These are phyloP conservation scores for Caenorhabditis imperialis DNA, from an alignment of 2,888 invertebrate genomes.

Conservation along the genomic window DNA sequence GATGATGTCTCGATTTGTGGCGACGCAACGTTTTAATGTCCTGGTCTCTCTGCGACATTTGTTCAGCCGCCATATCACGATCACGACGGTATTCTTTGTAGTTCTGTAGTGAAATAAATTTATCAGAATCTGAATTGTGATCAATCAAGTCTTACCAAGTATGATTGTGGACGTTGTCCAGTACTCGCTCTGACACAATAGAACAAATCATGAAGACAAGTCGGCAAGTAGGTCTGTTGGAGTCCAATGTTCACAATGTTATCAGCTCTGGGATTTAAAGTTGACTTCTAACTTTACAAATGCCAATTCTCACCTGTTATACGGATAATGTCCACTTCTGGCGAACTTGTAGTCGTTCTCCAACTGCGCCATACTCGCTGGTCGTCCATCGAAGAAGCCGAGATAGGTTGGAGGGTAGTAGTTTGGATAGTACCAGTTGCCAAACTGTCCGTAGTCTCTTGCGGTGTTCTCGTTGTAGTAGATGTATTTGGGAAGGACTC, in stretches of 20 bases:
- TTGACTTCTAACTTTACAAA: not conserved
- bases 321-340: constrained; percentile 65
- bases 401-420: constrained; percentile 69
- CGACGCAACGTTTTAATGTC: constrained; percentile 30
- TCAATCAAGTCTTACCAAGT: constrained; percentile 28
- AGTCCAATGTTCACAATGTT: constrained; percentile 72
- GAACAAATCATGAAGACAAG: constrained; percentile 73
- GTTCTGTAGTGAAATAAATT: constrained; percentile 47
- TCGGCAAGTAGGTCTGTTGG: constrained; percentile 70
- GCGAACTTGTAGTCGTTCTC: constrained; percentile 69
- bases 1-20: constrained; percentile 22
- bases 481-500: constrained; percentile 65
- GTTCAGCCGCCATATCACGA: constrained; percentile 38
- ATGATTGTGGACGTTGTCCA: constrained; percentile 47
- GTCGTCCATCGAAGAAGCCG: constrained; percentile 68
- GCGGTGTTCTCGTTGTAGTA: constrained; percentile 66
- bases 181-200: constrained; percentile 67
- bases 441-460: constrained; percentile 62
- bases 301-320: constrained; percentile 55
- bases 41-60: constrained; percentile 32
- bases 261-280: constrained; percentile 63
- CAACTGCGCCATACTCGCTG: constrained; percentile 64
- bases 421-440: constrained; percentile 69
- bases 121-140: not conserved
- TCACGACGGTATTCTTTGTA: constrained; percentile 53